Conservation (phyloP, 2,113 vertebrate genomes). For the Dicrurus megarhynchus region DNA sequence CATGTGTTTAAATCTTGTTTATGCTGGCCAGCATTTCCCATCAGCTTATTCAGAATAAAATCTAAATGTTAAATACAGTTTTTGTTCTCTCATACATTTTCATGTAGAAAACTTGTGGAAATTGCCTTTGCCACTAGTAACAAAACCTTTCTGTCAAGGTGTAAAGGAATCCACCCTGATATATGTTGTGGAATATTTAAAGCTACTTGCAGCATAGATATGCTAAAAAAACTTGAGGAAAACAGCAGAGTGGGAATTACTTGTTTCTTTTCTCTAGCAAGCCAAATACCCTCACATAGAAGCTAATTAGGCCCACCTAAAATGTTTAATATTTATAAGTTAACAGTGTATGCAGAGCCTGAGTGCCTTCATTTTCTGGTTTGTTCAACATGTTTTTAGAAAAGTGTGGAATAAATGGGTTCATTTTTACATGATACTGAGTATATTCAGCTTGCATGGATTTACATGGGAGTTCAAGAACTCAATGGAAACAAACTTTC, state of each 20-base stretch:
- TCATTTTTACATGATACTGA: background rate
- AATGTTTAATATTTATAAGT: conserved; percentile 41
- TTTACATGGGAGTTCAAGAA: conserved; percentile 8
- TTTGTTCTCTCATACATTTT: conserved; percentile 25
- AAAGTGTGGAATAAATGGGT: background rate
- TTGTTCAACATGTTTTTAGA: background rate
- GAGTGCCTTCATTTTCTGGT: background rate
- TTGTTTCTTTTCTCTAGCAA: conserved; percentile 10
- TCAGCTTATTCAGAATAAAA: conserved; percentile 22
- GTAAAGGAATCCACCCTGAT: conserved; percentile 28
- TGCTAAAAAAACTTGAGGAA: background rate
- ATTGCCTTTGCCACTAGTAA: conserved; percentile 23
- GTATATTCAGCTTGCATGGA: background rate
- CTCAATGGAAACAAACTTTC: background rate
- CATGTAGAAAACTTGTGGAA: background rate
- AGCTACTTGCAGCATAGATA: background rate
- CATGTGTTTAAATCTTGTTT: conserved; percentile 22
- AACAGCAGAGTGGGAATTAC: conserved; percentile 4
- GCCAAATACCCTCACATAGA: conserved; percentile 31
- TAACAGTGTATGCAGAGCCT: background rate
- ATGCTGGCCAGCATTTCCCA: background rate
- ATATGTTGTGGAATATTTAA: conserved; percentile 38
- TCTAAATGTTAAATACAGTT: conserved; percentile 7
- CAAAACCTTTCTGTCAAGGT: background rate
- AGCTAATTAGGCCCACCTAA: conserved; percentile 1